Base-by-base conservation (phyloP, 2,888 invertebrate species). In the Nasonia oneida region DNA sequence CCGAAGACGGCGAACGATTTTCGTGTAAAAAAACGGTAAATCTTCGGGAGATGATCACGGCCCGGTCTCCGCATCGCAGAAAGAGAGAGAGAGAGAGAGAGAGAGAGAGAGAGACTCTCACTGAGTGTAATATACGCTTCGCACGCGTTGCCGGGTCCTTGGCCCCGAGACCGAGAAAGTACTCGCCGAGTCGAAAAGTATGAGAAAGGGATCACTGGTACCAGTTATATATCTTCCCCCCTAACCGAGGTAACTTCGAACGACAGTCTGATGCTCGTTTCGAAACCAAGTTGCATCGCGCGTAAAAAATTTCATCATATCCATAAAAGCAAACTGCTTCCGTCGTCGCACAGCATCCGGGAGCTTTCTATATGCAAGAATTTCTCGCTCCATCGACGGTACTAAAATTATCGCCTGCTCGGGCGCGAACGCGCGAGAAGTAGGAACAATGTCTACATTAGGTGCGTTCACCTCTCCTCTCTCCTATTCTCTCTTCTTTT, bases 391-490 rank as follows among this genome's bases (percentile, higher is more conserved):
- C 53, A 15, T 61, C 23, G 6, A 50, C 71, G 50, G 64, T 29
- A 14, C 42, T 57, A 75, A 80, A 83, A 86, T 82, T 83, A 86
- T 82, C 78, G 70, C 47, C 79, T 79, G 2, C n/a, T 61, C 57
- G 57, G 6, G n/a, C 57, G 18, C 47, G 18, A 53, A 53, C 53
- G 42, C 67, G 74, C 47, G 73, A 75, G 83, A 85, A 80, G 83
- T 83, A 86, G 80, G 80, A 83, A 83, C 79, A 83, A 80, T 86
- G 79, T 76, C 83, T 71, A 61, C 71, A 80, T 82, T 82, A 74
- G 50, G 85, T 82, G 42, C 78, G 71, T 78, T 85, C 78, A 82
- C 78, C 85, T 85, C 14, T 79, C 29, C 29, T 15, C 53, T 81
- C 23, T 37, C 33, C 14, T 14, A 23, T 33, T 42, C 33, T 3